Base-by-base conservation (phyloP, 2,797 vertebrate species). In the Melanotaenia trifasciata region DNA sequence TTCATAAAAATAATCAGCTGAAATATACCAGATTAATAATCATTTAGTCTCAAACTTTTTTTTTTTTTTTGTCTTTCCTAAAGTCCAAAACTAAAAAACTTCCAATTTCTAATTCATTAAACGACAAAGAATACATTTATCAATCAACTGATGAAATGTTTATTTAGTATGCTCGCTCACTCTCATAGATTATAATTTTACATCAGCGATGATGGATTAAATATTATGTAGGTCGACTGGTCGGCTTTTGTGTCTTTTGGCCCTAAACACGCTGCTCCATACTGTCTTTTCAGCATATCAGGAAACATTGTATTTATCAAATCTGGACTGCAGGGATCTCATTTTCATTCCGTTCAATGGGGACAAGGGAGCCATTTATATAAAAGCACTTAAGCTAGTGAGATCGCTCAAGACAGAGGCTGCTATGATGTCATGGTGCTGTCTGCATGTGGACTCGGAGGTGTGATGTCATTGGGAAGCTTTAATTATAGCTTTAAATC, bases 371-470 rank as follows among this genome's bases (percentile, higher is more conserved):
- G 32, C 28, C n/a, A 3, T 87, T 30, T 88, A 78, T 10, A 80
- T 84, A 83, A 89, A 83, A 89, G 90, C 92, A 91, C 90, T 93
- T 90, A 87, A 81, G 72, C 87, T 90, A 88, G 92, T 93, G 84
- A 89, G 87, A 69, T 79, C 1, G 63, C 12, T 67, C 38, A 50
- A 84, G 74, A 87, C 8, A 38, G 64, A 8, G 7, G 58, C 54
- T 1, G 28, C 72, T 62, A 68, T 64, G 82, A 88, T 75, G 84
- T 86, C 86, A 87, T 58, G 61, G 26, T 35, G 73, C 63, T 68
- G 51, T 74, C 64, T 67, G 73, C 79, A 53, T 65, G 78, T 58
- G 38, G 68, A 33, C 14, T 47, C 64, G 4, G 69, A 45, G 16
- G 50, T 13, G 74, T 90, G 86, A 85, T 67, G 74, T 90, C 90